phyloP scores from a whole-genome alignment of 2,113 vertebrate genomes.

The Lasiurus cinereus region DNA sequence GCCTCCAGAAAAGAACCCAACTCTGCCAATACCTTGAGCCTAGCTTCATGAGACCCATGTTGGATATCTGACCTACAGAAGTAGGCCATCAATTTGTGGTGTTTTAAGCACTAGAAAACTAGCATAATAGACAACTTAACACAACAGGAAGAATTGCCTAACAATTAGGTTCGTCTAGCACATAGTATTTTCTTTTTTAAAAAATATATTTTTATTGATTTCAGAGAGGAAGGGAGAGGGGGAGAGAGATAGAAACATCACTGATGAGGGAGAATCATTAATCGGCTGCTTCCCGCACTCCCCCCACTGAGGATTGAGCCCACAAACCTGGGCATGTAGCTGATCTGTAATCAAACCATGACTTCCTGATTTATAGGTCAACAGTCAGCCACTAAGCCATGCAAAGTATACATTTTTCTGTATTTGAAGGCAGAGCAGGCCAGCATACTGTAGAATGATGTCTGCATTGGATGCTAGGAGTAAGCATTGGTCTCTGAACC shows the following conservation, averaged over 20 bases:
- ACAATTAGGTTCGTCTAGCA: not conserved
- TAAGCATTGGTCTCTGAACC: not conserved
- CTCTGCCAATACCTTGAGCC: not conserved
- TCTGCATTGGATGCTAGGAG: not conserved
- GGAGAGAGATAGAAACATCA: too few species aligned
- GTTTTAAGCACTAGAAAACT: not conserved
- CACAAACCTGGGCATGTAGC: too few species aligned
- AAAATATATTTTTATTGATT: too few species aligned
- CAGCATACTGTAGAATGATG: not conserved
- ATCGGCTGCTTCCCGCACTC: too few species aligned
- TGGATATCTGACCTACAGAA: not conserved
- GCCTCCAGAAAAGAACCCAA: not conserved
- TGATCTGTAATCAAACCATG: too few species aligned
- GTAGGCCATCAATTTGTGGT: not conserved
- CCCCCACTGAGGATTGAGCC: too few species aligned
- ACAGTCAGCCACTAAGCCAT: too few species aligned
- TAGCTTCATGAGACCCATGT: not conserved
- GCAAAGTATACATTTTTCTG: not conserved
- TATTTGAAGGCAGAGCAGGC: not conserved
- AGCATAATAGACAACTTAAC: not conserved
- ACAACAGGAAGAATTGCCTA: not conserved
- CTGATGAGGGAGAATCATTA: too few species aligned
- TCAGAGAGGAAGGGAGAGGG: too few species aligned
- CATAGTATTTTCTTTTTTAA: not conserved
- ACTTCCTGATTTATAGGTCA: too few species aligned